Percentiles rank a stretch among this genome's conserved stretches.
Conservation (phyloP, 2,113 vertebrate genomes). For the Arizona elegans region DNA sequence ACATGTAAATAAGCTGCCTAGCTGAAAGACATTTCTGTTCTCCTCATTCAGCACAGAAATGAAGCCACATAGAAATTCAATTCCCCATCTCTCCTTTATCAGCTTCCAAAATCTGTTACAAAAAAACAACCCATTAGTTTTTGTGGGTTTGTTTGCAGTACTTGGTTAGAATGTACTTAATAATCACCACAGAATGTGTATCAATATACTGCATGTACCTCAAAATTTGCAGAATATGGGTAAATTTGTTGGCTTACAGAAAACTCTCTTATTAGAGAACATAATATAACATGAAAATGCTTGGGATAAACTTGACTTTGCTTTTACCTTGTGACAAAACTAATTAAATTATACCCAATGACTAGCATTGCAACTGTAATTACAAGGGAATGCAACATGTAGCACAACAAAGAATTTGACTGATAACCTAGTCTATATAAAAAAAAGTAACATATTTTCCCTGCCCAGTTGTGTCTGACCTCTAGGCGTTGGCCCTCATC, state of each 20-base stretch:
- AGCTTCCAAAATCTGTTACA: background rate
- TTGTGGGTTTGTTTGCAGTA: background rate
- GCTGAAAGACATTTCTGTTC: background rate
- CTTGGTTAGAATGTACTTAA: background rate
- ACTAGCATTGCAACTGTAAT: background rate
- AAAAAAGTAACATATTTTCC: background rate
- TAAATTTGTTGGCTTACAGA: background rate
- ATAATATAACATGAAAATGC: background rate
- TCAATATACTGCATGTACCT: background rate
- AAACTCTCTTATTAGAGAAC: background rate
- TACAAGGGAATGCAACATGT: background rate
- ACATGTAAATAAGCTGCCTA: background rate
- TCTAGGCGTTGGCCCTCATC: background rate
- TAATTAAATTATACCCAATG: background rate
- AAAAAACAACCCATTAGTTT: background rate
- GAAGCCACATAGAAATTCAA: background rate
- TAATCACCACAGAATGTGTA: background rate
- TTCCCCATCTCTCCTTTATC: background rate
- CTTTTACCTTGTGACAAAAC: background rate
- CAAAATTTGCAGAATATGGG: background rate
- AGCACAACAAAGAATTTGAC: background rate
- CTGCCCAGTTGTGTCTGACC: background rate
- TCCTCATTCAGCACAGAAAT: background rate
- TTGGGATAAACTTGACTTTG: background rate
- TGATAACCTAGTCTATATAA: background rate